These are phyloP conservation scores for Bombus superbus DNA, from an alignment of 1,140 invertebrate genomes.

Conservation along the genomic window DNA sequence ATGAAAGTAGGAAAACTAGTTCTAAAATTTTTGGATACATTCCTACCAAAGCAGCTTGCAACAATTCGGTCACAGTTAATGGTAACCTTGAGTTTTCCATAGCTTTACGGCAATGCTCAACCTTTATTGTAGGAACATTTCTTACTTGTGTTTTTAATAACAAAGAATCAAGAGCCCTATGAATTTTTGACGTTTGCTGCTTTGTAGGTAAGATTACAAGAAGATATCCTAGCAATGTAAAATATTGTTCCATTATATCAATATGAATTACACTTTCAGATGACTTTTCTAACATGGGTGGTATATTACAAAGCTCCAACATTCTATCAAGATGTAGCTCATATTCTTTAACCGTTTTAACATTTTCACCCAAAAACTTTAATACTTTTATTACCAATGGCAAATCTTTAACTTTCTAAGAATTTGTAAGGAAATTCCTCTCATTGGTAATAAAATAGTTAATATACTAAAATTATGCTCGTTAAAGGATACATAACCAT, in stretches of 20 bases:
- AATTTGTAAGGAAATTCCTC: conserved; percentile 51
- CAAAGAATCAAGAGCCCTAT: conserved; percentile 55
- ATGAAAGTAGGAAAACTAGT: conserved; percentile 58
- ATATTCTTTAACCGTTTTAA: conserved; percentile 56
- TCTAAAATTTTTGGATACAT: conserved; percentile 64
- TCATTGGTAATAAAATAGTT: neutral
- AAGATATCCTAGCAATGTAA: conserved; percentile 69
- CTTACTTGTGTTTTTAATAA: conserved; percentile 43
- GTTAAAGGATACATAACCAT: conserved; percentile 75
- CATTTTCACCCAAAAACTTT: conserved; percentile 66
- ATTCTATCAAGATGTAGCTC: conserved; percentile 61
- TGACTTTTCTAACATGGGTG: conserved; percentile 60
- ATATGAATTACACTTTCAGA: conserved; percentile 60
- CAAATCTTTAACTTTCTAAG: conserved; percentile 71
- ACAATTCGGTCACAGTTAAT: conserved; percentile 54
- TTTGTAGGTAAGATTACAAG: conserved; percentile 60
- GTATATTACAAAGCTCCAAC: conserved; percentile 61
- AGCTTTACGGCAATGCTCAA: conserved; percentile 50
- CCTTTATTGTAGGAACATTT: conserved; percentile 54
- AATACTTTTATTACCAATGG: conserved; percentile 65
- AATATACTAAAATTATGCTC: neutral
- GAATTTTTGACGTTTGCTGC: conserved; percentile 50
- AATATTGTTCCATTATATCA: conserved; percentile 66
- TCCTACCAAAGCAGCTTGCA: conserved; percentile 43
- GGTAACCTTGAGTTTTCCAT: conserved; percentile 70